Conservation (phyloP, 2,797 vertebrate species). For the Iguana delicatissima region DNA sequence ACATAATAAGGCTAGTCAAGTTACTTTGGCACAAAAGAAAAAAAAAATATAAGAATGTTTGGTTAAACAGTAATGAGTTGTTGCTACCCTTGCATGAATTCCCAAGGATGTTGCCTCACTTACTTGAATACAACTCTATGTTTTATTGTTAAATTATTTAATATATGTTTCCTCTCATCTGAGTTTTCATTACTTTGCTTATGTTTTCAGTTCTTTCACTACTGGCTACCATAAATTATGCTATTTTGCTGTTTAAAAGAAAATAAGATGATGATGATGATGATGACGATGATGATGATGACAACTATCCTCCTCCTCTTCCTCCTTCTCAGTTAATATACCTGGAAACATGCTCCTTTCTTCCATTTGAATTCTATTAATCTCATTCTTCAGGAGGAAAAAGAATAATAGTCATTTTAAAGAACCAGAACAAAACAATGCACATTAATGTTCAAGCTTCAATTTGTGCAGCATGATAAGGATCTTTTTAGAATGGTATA, state of each 20-base stretch:
- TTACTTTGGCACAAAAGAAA: background rate
- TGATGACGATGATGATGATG: no score
- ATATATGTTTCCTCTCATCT: background rate
- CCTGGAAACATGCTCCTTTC: no score
- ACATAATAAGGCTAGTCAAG: background rate
- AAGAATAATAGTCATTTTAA: no score
- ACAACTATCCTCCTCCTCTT: no score
- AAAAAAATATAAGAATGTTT: background rate
- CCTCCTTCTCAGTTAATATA: no score
- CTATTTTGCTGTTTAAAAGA: no score
- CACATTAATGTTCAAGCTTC: background rate
- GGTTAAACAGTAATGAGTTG: background rate
- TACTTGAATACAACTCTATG: background rate
- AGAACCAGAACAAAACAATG: background rate
- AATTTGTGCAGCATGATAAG: background rate
- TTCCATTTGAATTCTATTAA: no score
- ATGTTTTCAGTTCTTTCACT: background rate
- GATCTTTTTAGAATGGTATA: background rate
- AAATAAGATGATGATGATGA: no score
- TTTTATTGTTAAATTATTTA: background rate
- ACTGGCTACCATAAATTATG: background rate
- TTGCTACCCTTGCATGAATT: background rate
- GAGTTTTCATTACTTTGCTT: background rate
- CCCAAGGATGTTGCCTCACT: background rate
- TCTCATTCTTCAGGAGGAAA: no score